Conservation (phyloP, 2,797 vertebrate species). For the Notamacropus eugenii region DNA sequence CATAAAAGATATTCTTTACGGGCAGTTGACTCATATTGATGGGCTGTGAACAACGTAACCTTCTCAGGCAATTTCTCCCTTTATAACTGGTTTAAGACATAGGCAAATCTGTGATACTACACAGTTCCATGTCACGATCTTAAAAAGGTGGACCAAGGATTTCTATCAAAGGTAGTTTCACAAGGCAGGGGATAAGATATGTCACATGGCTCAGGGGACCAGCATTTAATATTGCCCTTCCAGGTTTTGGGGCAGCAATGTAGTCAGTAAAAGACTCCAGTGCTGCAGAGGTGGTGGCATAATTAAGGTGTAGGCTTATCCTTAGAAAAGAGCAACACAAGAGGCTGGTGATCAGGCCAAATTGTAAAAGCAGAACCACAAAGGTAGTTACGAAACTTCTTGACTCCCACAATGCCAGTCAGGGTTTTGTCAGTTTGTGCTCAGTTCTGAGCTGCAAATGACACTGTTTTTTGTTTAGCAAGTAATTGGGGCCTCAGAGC, state of each 20-base stretch:
- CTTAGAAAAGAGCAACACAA: neutral
- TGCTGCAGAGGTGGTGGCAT: neutral
- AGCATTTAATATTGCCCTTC: neutral
- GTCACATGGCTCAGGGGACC: neutral
- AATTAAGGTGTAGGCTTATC: neutral
- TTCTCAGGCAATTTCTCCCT: neutral
- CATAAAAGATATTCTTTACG: conserved; percentile 64
- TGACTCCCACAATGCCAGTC: neutral
- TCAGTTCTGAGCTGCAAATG: neutral
- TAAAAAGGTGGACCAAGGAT: neutral
- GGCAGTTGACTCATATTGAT: conserved; percentile 49
- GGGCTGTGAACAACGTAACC: neutral
- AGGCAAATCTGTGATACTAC: neutral
- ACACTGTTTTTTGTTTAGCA: neutral
- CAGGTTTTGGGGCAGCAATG: neutral
- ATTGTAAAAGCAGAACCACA: neutral
- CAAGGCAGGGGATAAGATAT: neutral
- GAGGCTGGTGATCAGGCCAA: neutral
- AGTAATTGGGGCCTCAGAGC: neutral
- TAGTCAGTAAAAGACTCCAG: neutral
- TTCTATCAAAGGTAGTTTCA: neutral
- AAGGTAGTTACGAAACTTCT: neutral
- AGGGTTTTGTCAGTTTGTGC: neutral
- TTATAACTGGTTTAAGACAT: neutral
- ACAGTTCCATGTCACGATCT: neutral